phyloP scores from a whole-genome alignment of 2,888 invertebrate genomes.

The Galerucella nymphaeae region DNA sequence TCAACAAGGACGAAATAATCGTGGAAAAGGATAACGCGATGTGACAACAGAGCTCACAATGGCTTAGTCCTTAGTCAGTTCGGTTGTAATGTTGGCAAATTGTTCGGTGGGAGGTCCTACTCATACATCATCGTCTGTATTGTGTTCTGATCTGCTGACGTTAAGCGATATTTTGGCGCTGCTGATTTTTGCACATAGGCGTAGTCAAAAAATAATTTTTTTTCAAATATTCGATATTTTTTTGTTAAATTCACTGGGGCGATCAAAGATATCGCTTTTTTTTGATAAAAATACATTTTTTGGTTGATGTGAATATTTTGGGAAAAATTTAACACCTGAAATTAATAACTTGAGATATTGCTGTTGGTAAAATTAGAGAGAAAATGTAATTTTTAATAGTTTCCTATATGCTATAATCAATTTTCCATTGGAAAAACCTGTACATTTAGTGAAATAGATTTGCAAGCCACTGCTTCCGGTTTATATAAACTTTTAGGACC shows the following conservation, averaged over 20 bases:
- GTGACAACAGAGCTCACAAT: conserved; percentile 34
- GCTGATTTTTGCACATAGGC: conserved; percentile 29
- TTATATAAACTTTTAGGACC: conserved; percentile 40
- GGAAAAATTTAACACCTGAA: too few species aligned
- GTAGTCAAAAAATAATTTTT: not conserved
- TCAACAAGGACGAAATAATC: conserved; percentile 22
- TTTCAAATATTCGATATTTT: not conserved
- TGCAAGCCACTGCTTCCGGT: conserved; percentile 29
- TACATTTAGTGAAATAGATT: too few species aligned
- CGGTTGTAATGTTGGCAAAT: conserved; percentile 66
- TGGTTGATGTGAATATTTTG: too few species aligned
- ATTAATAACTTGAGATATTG: too few species aligned
- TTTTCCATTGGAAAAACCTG: too few species aligned
- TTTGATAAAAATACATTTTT: too few species aligned
- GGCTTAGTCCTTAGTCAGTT: conserved; percentile 65
- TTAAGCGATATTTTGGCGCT: conserved; percentile 50
- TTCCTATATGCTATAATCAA: too few species aligned
- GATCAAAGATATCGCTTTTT: too few species aligned
- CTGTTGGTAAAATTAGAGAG: too few species aligned
- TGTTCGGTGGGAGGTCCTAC: conserved; percentile 64
- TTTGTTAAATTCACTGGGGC: too few species aligned
- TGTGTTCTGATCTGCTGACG: conserved; percentile 61
- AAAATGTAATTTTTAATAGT: too few species aligned
- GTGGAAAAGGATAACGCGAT: conserved; percentile 22
- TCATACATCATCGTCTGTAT: conserved; percentile 62